These are phyloP conservation scores for Erythrocercus mccallii DNA, from an alignment of 2,113 vertebrate genomes.

Conservation along the genomic window DNA sequence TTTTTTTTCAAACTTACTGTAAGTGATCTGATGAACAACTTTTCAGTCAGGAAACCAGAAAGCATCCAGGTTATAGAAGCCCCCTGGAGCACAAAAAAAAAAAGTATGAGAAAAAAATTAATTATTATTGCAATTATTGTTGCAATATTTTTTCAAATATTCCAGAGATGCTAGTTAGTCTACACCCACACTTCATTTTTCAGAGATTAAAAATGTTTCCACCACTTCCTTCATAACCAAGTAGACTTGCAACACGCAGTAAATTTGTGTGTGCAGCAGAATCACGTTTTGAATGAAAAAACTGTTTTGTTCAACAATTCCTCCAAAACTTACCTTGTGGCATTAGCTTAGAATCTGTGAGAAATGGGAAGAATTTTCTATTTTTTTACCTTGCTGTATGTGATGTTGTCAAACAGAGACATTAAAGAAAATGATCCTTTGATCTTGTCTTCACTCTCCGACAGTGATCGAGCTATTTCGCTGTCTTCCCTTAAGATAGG, in stretches of 20 bases:
- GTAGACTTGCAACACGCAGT: not conserved
- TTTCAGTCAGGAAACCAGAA: conserved; percentile 69
- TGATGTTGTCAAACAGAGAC: conserved; percentile 64
- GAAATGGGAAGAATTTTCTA: not conserved
- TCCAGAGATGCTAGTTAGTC: not conserved
- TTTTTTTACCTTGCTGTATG: conserved; percentile 75
- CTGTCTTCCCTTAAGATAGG: conserved; percentile 52
- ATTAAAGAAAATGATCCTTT: conserved; percentile 52
- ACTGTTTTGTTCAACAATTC: not conserved
- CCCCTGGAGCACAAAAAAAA: conserved; percentile 60
- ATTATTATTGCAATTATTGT: not conserved
- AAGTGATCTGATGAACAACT: conserved; percentile 71
- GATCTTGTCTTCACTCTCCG: conserved; percentile 61
- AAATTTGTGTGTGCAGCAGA: not conserved
- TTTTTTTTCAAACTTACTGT: conserved; percentile 68
- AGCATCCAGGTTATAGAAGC: conserved; percentile 73
- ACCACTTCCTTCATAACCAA: not conserved
- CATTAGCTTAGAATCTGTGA: not conserved
- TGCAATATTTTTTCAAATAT: not conserved
- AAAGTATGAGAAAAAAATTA: not conserved
- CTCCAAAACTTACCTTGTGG: not conserved
- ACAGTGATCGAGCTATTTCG: conserved; percentile 51
- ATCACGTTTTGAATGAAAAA: not conserved
- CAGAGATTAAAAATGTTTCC: not conserved
- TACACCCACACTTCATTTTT: not conserved